Percentiles rank a stretch among this genome's conserved stretches.
Conservation (phyloP, 2,113 vertebrate genomes). For the Vulpes ferrilata region DNA sequence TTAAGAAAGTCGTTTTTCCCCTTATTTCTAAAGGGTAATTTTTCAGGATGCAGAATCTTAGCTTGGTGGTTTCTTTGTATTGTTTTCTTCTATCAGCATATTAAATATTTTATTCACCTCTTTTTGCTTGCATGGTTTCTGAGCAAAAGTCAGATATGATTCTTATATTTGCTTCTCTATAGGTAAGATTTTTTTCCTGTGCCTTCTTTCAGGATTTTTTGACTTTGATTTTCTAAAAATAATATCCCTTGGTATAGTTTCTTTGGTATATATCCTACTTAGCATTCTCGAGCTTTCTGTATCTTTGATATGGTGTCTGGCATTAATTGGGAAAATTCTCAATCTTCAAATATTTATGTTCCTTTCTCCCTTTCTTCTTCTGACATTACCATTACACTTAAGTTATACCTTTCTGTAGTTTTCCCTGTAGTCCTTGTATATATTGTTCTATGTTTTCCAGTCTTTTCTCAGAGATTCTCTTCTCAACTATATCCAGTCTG, state of each 20-base stretch:
- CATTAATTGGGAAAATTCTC: background rate
- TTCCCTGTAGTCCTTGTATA: background rate
- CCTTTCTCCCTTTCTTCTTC: background rate
- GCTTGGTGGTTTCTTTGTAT: background rate
- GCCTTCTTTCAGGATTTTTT: background rate
- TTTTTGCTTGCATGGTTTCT: background rate
- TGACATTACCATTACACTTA: background rate
- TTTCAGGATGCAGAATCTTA: background rate
- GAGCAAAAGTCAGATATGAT: background rate
- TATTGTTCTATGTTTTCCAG: background rate
- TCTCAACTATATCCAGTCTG: background rate
- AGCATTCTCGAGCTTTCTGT: background rate
- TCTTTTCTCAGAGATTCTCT: background rate
- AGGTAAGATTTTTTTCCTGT: background rate
- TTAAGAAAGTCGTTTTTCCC: background rate
- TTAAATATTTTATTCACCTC: background rate
- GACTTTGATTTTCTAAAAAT: slow-evolving; percentile 2
- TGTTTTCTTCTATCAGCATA: background rate
- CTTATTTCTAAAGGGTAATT: background rate
- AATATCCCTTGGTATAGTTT: background rate
- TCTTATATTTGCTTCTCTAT: background rate
- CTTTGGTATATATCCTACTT: background rate
- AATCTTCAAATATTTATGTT: background rate
- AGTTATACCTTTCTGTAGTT: background rate
- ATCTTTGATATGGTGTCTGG: background rate